Percentiles rank a stretch among this genome's conserved stretches.
Conservation (phyloP, 2,888 invertebrate species). For the Teleiodes luculella region DNA sequence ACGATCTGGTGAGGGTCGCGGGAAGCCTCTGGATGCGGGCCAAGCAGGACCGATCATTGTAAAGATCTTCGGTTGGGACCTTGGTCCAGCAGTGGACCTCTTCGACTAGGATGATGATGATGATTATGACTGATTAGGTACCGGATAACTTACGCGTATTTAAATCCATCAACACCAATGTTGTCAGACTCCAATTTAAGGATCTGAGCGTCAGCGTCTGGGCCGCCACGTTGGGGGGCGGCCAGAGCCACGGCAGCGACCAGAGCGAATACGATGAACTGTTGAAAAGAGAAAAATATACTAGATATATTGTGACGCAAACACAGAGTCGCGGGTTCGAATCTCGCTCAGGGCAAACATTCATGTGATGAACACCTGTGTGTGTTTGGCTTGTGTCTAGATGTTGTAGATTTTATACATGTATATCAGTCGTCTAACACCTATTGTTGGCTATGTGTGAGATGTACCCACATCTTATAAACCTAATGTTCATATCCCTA, state of each 20-base stretch:
- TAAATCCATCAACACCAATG: conserved; percentile 53
- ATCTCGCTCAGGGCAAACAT: too few species aligned
- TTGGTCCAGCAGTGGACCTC: background rate
- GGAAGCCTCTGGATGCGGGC: background rate
- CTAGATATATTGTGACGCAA: too few species aligned
- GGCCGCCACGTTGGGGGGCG: conserved; percentile 32
- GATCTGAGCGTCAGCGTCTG: conserved; percentile 45
- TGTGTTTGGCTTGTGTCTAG: too few species aligned
- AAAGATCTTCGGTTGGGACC: too few species aligned
- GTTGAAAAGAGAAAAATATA: conserved; percentile 12
- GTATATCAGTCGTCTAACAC: too few species aligned
- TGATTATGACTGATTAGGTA: background rate
- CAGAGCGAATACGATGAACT: conserved; percentile 64
- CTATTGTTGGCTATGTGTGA: too few species aligned
- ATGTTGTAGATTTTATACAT: too few species aligned
- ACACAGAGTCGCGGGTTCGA: too few species aligned
- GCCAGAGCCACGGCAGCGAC: conserved; percentile 50
- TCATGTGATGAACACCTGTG: too few species aligned
- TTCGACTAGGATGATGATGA: background rate
- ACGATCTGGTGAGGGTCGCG: background rate
- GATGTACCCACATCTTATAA: too few species aligned
- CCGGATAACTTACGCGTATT: conserved; percentile 47
- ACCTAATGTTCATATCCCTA: too few species aligned
- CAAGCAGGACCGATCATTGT: too few species aligned
- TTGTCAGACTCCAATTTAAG: conserved; percentile 40